Base-by-base conservation (phyloP, 2,797 vertebrate genomes). In the Nyctalus aviator region DNA sequence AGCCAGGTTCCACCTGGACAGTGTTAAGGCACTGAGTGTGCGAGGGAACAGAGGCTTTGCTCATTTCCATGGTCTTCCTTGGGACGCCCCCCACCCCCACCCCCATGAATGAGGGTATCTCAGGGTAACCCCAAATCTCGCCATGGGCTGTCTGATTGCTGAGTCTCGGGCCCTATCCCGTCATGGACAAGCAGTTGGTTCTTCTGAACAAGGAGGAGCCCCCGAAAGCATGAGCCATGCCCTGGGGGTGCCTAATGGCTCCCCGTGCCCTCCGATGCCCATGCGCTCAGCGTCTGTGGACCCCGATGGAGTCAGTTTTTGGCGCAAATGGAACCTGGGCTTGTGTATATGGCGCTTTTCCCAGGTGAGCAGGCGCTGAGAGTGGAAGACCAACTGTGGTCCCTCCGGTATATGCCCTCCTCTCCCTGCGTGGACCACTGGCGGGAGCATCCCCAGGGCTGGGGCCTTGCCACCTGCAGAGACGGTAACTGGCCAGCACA, bases 401-500 rank as follows among this genome's bases (percentile, higher is more conserved):
- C 37, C 44, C 15, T 18, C 0, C 13, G 25, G 20, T 13, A 78
- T 44, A 20, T 15, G 5, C 50, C 12, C 57, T 64, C 11, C 48
- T 71, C 10, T 27, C 83, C 35, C 25, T 0, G 2, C 13, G 15
- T 20, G 64, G 44, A 66, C 8, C 11, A 0, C 41, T 23, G 8
- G 2, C 2, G 1, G 46, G 13, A 25, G 20, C 10, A 8, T 20
- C 2, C n/a, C 2, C 11, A 37, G 12, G 50, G 82, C 14, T 44
- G 14, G 57, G 88, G 69, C 37, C 27, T 2, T 2, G 27, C 50
- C 50, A 12, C 57, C 21, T 3, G 79, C 32, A 41, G 37, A 6
- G 1, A 1, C 77, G 15, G 30, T 41, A 21, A 12, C 2, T 8
- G 17, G 14, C 50, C 12, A 1, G 57, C 5, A 1, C 6, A 0